Base-by-base conservation (phyloP, 2,888 invertebrate species). In the Mythimna impura region DNA sequence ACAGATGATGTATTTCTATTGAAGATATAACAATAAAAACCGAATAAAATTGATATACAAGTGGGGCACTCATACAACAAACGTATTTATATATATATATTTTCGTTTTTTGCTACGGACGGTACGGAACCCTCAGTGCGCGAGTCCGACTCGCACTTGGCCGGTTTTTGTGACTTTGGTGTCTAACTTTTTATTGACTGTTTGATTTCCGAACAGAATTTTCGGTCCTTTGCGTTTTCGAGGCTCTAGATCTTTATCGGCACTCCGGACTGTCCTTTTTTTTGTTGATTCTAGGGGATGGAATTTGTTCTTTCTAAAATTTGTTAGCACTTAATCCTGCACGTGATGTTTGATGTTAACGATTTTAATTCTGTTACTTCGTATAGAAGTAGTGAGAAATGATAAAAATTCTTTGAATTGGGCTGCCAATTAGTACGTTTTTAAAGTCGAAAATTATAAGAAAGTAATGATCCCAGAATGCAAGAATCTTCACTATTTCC, bases 151-250 rank as follows among this genome's bases (percentile, higher is more conserved):
- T 47, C 47, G 17, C 47, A 47, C 47, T 47, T 47, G 47, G 47
- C 47, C 2, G n/a, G 34, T 67, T 81, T 63, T 67, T 22, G 62
- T 57, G 40, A 76, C 54, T 50, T 58, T n/a, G 62, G 22, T 7
- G 17, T n/a, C 14, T 12, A 22, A 73, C 25, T 54, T 73, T 74
- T 61, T 55, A 54, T 66, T 22, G 60, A 20, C 17, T 30, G 30
- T 58, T 81, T 62, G 47, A 40, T 77, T 76, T 76, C 7, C 25
- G 40, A 54, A 20, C 58, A 7, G 17, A 50, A 34, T 30, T 55
- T 55, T 54, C 1, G 22, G 40, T 61, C 55, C 17, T 34, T 25
- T 4, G 22, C 50, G 6, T 50, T 52, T 72, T 61, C 61, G 7
- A 30, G 12, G 20, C 55, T 70, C 22, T 30, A 12, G 36, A 20